Evolutionary conservation across 2,888 invertebrate genomes (phyloP).

Genomic region (Rutpela maculata): DNA sequence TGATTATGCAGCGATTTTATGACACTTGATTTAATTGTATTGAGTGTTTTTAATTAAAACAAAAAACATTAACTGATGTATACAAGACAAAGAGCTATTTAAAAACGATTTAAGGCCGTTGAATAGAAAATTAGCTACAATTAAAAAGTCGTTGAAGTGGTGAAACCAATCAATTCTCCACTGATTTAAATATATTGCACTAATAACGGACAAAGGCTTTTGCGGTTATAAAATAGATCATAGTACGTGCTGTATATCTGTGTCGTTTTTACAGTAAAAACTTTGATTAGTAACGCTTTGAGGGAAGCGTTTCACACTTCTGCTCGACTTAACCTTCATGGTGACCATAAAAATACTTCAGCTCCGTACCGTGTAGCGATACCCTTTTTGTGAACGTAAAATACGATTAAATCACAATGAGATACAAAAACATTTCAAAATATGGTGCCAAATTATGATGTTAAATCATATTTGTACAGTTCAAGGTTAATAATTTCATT

Average conservation of each 20-base stretch:
- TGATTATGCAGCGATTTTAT: too few relatives aligned
- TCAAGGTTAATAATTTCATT: neutral
- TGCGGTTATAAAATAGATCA: slow-evolving; percentile 39
- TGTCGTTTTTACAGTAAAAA: slow-evolving; percentile 23
- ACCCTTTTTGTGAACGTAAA: slow-evolving; percentile 29
- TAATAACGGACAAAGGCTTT: slow-evolving; percentile 34
- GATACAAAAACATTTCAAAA: slow-evolving; percentile 17
- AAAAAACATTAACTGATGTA: neutral
- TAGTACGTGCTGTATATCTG: slow-evolving; percentile 16
- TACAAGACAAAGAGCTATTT: neutral
- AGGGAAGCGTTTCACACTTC: slow-evolving; percentile 31
- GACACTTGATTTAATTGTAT: slow-evolving; percentile 4
- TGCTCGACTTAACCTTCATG: neutral
- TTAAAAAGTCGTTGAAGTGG: slow-evolving; percentile 41
- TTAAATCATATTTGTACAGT: neutral
- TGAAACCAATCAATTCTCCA: slow-evolving; percentile 46
- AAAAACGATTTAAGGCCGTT: slow-evolving; percentile 15
- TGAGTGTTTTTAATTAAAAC: neutral
- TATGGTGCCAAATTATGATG: slow-evolving; percentile 26
- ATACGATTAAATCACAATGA: slow-evolving; percentile 23
- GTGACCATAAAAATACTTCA: slow-evolving; percentile 20
- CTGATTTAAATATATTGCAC: slow-evolving; percentile 36
- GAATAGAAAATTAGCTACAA: slow-evolving; percentile 39
- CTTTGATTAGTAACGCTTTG: slow-evolving; percentile 24
- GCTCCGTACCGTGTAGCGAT: neutral